Evolutionary conservation across 2,113 vertebrate species (phyloP), one percentile per base, ranked within the genome.

Genomic region (Ornithorhynchus anatinus): DNA sequence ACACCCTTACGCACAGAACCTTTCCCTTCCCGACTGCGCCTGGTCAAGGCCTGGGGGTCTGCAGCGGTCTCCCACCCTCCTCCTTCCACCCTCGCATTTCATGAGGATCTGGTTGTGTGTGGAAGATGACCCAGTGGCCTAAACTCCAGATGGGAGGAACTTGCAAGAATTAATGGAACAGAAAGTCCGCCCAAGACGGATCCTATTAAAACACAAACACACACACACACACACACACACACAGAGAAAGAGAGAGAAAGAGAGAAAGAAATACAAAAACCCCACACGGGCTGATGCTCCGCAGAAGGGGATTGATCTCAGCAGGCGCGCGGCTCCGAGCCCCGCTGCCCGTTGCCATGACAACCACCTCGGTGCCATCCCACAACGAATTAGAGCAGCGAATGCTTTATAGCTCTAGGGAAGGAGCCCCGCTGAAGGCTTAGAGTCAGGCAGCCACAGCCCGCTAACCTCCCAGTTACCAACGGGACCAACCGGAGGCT

Each of bases 361-460:
- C 4, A 79, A 93, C 79, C 0, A 0, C 9, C 71, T 78, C 68
- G 58, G 5, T 15, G 80, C 88, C 92, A 94, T 92, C 92, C 94
- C 73, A 50, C 79, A 85, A 64, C 69, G 77, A 86, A 84, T 1
- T 5, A 56, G 64, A 73, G 76, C 62, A 60, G 44, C 69, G 62
- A 44, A 72, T 6, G 13, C 39, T 40, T 5, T 35, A 1, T 37
- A 60, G 59, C 81, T 56, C 1, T 4, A 27, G 69, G 63, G 70
- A 63, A 59, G 42, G 63, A 29, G 0, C 69, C 36, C 59, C 45
- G 29, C 75, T 75, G 78, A 70, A 79, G 82, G 66, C 1, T 1
- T 72, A n/a, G 50, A 84, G 77, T 80, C 59, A 45, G 67, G 45
- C 52, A 58, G 77, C 75, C 75, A 72, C 80, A 42, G 33, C 52